Base-by-base conservation (phyloP, 2,888 invertebrate genomes). In the Pristionchus fissidentatus region DNA sequence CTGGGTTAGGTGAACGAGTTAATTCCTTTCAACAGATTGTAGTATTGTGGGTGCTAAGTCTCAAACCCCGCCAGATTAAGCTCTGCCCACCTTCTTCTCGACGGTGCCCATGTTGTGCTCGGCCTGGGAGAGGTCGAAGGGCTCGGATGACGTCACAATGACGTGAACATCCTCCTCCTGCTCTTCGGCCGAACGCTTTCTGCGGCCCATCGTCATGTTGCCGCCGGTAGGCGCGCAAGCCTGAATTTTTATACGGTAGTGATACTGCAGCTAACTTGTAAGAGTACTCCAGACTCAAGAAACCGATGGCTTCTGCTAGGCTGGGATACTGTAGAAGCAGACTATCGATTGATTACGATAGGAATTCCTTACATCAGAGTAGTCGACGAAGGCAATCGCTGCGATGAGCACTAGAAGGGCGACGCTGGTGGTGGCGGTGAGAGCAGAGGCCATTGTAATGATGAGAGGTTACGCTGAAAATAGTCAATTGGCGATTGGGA, bases 101-200 rank as follows among this genome's bases (percentile, higher is more conserved):
- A 80, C 80, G 0, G 57, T 80, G 10, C 32, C 43, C 80, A 80
- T 80, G 32, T 80, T 80, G 41, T 80, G 60, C 32, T 80, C 60
- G 3, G 38, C 43, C 43, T 60, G 41, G 13, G 57, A 1, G 15
- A 80, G 57, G 10, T 60, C 60, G 80, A 80, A 80, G 15, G 22
- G 29, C 43, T 49, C 32, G 3, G 80, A 60, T 1, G 80, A 80
- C 3, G 43, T 22, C 15, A 80, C 60, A 29, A 80, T 32, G 43
- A 80, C 80, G 22, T 80, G 57, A 10, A 80, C 60, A 29, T 80
- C 80, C 10, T 78, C 78, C 0, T 75, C 75, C 22, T 22, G 4
- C 62, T 38, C n/a, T 15, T 60, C 60, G 26, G 29, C 57, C 55
- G 79, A 55, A 15, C 79, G 35, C 57, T 57, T 57, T 19, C 55